Conservation (phyloP, 2,113 vertebrate genomes). For the Daubentonia madagascariensis region DNA sequence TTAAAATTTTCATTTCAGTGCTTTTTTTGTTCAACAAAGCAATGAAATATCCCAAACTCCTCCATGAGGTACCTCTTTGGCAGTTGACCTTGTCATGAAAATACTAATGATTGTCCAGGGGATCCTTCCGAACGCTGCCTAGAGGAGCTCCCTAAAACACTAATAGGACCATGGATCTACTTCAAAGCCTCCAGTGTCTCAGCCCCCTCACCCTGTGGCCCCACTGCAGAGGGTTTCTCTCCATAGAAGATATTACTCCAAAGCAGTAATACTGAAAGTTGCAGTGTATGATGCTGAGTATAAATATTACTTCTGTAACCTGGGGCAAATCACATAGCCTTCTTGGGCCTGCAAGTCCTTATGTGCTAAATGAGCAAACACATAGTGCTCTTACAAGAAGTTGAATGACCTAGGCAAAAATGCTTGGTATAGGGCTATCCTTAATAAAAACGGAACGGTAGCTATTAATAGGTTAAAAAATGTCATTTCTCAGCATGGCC, state of each 20-base stretch:
- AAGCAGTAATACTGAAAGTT: neutral
- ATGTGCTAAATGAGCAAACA: neutral
- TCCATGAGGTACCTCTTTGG: neutral
- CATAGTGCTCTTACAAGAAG: neutral
- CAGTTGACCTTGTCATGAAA: slow-evolving; percentile 17
- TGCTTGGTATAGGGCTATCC: neutral
- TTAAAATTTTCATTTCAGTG: neutral
- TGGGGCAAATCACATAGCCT: neutral
- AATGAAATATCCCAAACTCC: neutral
- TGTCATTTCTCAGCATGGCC: neutral
- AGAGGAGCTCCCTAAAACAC: neutral
- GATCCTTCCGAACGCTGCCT: neutral
- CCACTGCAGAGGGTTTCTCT: neutral
- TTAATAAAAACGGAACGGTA: neutral
- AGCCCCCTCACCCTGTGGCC: neutral
- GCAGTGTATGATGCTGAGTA: neutral
- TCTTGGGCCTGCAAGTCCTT: neutral
- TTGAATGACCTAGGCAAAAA: neutral
- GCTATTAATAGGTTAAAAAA: neutral
- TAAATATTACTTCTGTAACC: neutral
- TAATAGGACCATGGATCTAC: neutral
- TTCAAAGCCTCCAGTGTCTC: neutral
- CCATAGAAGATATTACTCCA: neutral
- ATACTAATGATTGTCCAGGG: neutral
- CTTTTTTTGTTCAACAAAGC: neutral